These are phyloP conservation scores for Drosophila atroscutellata DNA, from an alignment of 2,888 invertebrate genomes.

Conservation along the genomic window DNA sequence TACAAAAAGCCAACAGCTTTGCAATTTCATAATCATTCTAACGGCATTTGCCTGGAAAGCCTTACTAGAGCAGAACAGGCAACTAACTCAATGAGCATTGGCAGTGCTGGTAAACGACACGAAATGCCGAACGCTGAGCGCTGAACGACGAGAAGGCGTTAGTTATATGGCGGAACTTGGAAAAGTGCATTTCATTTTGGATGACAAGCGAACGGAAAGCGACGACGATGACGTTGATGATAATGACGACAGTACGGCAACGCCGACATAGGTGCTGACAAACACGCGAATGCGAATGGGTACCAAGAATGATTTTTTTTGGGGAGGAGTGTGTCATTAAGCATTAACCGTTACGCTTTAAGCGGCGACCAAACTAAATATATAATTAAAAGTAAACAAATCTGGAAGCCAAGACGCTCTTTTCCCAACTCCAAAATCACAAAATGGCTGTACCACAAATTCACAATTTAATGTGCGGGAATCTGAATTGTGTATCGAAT, in stretches of 20 bases:
- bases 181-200: constrained; percentile 59
- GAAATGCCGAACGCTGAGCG: constrained; percentile 18
- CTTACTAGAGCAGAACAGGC: constrained; percentile 73
- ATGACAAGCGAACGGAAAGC: constrained; percentile 38
- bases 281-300: constrained; percentile 30
- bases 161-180: constrained; percentile 8
- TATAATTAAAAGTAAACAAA: constrained; percentile 75
- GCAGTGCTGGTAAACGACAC: constrained; percentile 24
- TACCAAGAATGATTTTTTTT: background rate
- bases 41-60: constrained; percentile 51
- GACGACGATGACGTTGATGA: constrained; percentile 7
- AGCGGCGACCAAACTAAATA: constrained; percentile 62
- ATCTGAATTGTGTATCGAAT: constrained; percentile 19
- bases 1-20: constrained; percentile 31
- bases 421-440: constrained; percentile 46
- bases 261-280: constrained; percentile 13
- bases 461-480: constrained; percentile 11
- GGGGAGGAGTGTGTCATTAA: constrained; percentile 58
- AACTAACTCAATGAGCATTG: background rate
- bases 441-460: constrained; percentile 5
- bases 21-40: constrained; percentile 75
- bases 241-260: constrained; percentile 20
- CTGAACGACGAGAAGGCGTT: constrained; percentile 1
- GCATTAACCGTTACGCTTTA: constrained; percentile 67
- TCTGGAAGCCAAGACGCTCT: constrained; percentile 25